A percentile compares a stretch with the other conserved stretches of the same genome.
phyloP scores from a whole-genome alignment of 2,113 vertebrate genomes.

The Petrocephalus microphthalmus region DNA sequence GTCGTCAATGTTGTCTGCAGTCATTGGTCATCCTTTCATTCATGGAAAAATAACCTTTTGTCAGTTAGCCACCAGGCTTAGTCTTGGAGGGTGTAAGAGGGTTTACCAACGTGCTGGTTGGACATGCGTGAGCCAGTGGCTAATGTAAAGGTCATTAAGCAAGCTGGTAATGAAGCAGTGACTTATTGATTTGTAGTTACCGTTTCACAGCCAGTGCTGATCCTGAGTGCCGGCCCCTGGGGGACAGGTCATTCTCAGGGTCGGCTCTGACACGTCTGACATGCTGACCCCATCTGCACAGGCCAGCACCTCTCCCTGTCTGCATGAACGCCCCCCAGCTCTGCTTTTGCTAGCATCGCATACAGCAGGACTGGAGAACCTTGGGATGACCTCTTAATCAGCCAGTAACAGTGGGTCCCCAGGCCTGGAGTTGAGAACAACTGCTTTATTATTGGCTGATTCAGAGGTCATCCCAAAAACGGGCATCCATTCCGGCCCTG shows the following conservation, averaged over 20 bases:
- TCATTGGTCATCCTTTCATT: background rate
- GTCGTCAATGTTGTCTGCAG: background rate
- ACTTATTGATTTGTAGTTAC: background rate
- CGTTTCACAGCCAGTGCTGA: background rate
- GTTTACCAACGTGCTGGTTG: background rate
- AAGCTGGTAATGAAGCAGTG: background rate
- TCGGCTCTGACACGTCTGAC: background rate
- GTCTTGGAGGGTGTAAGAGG: background rate
- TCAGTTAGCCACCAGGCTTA: background rate
- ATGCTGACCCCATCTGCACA: background rate
- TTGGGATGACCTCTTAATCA: background rate
- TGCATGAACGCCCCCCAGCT: background rate
- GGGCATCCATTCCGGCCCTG: background rate
- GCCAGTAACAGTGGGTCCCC: background rate
- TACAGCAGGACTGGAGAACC: background rate
- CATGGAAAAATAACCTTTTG: background rate
- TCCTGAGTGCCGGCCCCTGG: background rate
- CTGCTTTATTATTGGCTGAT: background rate
- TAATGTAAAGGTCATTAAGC: background rate
- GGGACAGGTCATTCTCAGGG: background rate
- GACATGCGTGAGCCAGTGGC: background rate
- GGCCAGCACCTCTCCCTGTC: background rate
- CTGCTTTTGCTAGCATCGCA: background rate
- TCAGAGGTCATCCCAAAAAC: background rate
- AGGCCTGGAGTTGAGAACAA: background rate